Percentiles rank a stretch among this genome's conserved stretches.
Conservation (phyloP, 2,888 invertebrate species). For the Brachypterus glaber region DNA sequence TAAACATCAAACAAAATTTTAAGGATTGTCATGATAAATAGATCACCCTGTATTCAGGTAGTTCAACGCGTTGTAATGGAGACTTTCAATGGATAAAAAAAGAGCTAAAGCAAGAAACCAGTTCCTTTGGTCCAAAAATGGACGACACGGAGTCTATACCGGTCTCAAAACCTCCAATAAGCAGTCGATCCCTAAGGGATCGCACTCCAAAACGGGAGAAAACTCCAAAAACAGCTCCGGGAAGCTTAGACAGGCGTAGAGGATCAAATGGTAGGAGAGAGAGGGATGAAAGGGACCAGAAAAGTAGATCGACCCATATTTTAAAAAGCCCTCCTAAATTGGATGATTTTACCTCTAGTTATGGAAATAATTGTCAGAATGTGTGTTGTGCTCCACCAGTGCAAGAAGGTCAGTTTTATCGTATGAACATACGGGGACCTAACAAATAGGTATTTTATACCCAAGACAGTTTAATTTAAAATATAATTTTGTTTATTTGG, state of each 20-base stretch:
- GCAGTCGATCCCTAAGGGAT: slow-evolving; percentile 27
- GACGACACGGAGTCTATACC: slow-evolving; percentile 19
- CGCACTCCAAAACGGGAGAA: slow-evolving; percentile 31
- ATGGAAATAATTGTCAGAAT: slow-evolving; percentile 12
- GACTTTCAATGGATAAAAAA: slow-evolving; percentile 59
- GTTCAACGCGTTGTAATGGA: slow-evolving; percentile 55
- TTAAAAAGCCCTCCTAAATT: slow-evolving; percentile 35
- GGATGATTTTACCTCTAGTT: slow-evolving; percentile 27
- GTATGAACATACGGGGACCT: no score
- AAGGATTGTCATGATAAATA: no score
- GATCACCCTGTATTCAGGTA: no score
- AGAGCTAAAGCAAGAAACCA: slow-evolving; percentile 23
- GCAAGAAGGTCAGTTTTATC: slow-evolving; percentile 19
- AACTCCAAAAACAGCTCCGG: slow-evolving; percentile 29
- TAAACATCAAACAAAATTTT: no score
- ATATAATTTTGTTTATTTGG: no score
- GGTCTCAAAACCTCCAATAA: slow-evolving; percentile 31
- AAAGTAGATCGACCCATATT: slow-evolving; percentile 52
- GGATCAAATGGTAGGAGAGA: slow-evolving; percentile 29
- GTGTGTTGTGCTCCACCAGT: slow-evolving; percentile 18
- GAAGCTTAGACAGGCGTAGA: slow-evolving; percentile 48
- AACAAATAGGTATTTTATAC: no score
- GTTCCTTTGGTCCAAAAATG: slow-evolving; percentile 28
- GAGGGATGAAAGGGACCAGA: slow-evolving; percentile 52
- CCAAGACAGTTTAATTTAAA: no score